These are phyloP conservation scores for Ptilodon capucinus DNA, from an alignment of 2,888 invertebrate genomes.

Conservation along the genomic window DNA sequence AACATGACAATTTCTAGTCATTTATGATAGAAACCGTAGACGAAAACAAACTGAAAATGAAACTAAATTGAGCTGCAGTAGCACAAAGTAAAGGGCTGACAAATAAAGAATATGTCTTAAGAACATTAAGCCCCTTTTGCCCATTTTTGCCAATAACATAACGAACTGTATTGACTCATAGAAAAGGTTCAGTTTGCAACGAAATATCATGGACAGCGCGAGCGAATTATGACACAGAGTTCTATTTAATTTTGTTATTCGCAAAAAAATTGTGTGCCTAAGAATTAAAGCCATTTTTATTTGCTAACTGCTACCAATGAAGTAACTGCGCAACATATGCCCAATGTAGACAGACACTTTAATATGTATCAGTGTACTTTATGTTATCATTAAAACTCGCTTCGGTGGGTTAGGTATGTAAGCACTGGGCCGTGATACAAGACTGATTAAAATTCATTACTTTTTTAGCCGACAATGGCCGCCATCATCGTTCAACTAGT, in stretches of 20 bases:
- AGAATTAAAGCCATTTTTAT: no score
- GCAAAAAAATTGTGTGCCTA: no score
- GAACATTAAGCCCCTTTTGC: no score
- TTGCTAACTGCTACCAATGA: conserved; percentile 1
- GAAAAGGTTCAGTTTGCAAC: no score
- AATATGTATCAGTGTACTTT: conserved; percentile 14
- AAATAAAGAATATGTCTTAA: no score
- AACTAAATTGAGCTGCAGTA: no score
- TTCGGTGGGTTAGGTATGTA: conserved; percentile 30
- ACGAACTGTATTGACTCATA: no score
- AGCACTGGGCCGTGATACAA: conserved; percentile 35
- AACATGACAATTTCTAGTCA: conserved; percentile 8
- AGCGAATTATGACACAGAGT: no score
- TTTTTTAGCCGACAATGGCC: conserved; percentile 10
- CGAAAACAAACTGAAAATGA: neutral
- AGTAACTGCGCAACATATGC: neutral
- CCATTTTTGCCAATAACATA: no score
- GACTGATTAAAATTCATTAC: conserved; percentile 25
- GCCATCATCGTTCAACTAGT: neutral
- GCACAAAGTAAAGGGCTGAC: no score
- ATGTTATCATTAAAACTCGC: conserved; percentile 27
- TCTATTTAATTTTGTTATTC: no score
- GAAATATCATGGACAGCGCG: no score
- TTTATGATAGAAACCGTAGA: conserved; percentile 5
- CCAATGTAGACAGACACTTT: neutral